Base-by-base conservation (phyloP, 2,888 invertebrate species). In the Drosophila rubida region DNA sequence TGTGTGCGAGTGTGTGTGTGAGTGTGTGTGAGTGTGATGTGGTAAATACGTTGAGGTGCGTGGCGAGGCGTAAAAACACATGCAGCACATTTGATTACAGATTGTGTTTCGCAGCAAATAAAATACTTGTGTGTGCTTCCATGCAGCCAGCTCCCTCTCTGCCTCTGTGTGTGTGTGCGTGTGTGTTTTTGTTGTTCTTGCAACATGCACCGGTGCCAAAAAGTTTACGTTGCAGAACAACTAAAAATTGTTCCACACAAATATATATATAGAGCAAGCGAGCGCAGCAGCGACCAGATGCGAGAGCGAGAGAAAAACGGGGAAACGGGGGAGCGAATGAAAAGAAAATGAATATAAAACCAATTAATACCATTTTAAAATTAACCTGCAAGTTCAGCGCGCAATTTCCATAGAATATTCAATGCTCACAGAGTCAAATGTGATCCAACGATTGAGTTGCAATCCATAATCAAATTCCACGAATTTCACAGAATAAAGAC, bases 1-100 rank as follows among this genome's bases (percentile, higher is more conserved):
- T 9, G 14, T 16, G 14, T 3, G 1, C 2, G 30, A 22, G 11
- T n/a, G 13, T 6, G n/a, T 27, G n/a, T 30, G 30, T 8, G 30
- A 11, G 25, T 41, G 23, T 25, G 30, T 8, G 25, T 8, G 19
- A 6, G 19, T 23, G 42, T 14, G 11, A 22, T 16, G 35, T 19
- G 35, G 23, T 44, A 13, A 39, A 45, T 44, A 44, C 32, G 39
- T 58, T 54, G 42, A 54, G 72, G 50, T 63, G 64, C 64, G 58
- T 76, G 64, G 57, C 58, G 55, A 70, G 76, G 66, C 60, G 73
- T 69, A 51, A 65, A 82, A 87, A 68, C 61, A 79, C 68, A 77
- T 80, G 73, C 73, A 80, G 32, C 46, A 50, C 66, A 74, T 68
- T 77, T 65, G 80, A 63, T 59, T 80, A 69, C 66, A 72, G 58